Percentiles rank a stretch among this genome's conserved stretches.
phyloP scores from a whole-genome alignment of 2,888 invertebrate genomes.

The Neelides folsomi region DNA sequence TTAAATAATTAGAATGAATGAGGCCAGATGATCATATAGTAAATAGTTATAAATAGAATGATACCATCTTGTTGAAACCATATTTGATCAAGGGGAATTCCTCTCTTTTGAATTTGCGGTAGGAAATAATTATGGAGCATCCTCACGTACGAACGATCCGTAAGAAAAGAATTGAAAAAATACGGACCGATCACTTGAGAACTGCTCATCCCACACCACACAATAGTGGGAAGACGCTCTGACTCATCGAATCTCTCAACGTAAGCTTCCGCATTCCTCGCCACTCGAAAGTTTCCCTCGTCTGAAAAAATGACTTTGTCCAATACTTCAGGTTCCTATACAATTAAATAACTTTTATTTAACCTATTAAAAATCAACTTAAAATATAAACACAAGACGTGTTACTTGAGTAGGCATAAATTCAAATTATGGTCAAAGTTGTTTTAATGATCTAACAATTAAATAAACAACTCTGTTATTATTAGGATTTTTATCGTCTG shows the following conservation, averaged over 20 bases:
- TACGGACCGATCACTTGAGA: conserved; percentile 27
- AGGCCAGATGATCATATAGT: no score
- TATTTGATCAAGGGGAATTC: conserved; percentile 1
- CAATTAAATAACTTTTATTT: no score
- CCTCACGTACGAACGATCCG: conserved; percentile 26
- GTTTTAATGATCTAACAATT: no score
- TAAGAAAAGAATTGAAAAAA: conserved; percentile 25
- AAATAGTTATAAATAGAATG: background rate
- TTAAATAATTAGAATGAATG: background rate
- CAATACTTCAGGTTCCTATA: conserved; percentile 16
- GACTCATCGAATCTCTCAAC: conserved; percentile 12
- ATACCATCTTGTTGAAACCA: conserved; percentile 21
- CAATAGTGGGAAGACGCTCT: conserved; percentile 21
- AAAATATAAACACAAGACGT: no score
- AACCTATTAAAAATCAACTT: no score
- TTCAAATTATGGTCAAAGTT: no score
- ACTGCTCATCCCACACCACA: conserved; percentile 30
- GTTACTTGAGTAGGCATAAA: no score
- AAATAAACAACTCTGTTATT: no score
- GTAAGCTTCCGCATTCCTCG: background rate
- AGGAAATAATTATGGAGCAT: conserved; percentile 25
- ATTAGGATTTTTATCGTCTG: no score
- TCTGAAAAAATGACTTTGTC: conserved; percentile 28
- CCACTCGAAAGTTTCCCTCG: conserved; percentile 25
- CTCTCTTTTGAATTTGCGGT: conserved; percentile 15